Evolutionary conservation across 1,140 invertebrate species (phyloP), one percentile per base, ranked within the genome.

Genomic region (Drosophila seguyi): DNA sequence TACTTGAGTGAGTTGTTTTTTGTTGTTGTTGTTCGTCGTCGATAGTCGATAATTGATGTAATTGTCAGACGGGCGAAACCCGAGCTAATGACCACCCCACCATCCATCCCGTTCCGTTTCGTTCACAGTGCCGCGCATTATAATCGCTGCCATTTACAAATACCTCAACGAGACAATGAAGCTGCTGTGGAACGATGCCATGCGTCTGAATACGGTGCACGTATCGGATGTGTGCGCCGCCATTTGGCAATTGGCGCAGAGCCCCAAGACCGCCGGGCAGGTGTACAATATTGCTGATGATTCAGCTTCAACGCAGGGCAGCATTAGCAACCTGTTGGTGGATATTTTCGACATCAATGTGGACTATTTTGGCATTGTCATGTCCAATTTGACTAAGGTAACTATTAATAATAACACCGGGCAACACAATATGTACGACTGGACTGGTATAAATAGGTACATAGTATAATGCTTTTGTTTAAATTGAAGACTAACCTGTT

Each of bases 121-220:
- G 78, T 85, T 91, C 93, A 45, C 91, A 97, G 97, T 96, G 83
- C 97, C 97, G 1, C 94, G 97, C 65, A 93, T 98, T 47, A 95
- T 98, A 20, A 95, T 98, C 81, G 97, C 97, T 56, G 96, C 96
- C 47, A 96, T 98, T 72, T 98, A 98, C 92, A 97, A 97, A 83
- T 95, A 98, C 92, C 94, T 98, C 6, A 95, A 95, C 47, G 97
- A 98, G 93, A 97, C 96, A 90, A 98, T 98, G 97, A 97, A 98
- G 92, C 94, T 98, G 45, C 94, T 98, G 29, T 98, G 97, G 97
- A 96, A 96, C 58, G 95, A 96, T 41, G 95, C 97, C 62, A 93
- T 98, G 53, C 95, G 96, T 81, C 95, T 98, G 94, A 97, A 98
- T 92, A 98, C 97, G 1, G 95, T 98, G 39, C 97, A 98, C 93